phyloP scores from a whole-genome alignment of 2,888 invertebrate genomes.

The Eupithecia dodoneata region DNA sequence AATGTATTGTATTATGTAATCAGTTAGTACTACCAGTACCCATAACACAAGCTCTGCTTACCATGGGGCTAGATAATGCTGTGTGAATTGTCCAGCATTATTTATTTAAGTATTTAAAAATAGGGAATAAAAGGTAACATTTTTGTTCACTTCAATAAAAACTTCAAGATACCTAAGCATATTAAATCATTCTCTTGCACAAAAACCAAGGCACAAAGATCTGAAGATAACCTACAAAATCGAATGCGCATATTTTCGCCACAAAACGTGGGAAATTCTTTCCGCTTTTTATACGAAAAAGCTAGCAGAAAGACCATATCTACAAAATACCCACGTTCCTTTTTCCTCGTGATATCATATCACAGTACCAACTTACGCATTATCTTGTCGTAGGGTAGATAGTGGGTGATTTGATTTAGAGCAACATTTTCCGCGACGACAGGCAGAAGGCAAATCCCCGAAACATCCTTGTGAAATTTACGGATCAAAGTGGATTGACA shows the following conservation, averaged over 20 bases:
- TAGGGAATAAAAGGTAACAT: neutral
- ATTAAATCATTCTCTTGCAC: neutral
- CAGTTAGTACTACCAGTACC: no score
- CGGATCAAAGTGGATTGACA: conserved; percentile 52
- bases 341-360: conserved; percentile 8
- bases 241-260: conserved; percentile 3
- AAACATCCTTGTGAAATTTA: conserved; percentile 55
- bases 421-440: conserved; percentile 17
- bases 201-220: neutral
- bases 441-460: conserved; percentile 17
- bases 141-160: neutral
- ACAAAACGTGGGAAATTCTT: neutral
- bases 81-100: no score
- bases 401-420: conserved; percentile 21
- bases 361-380: conserved; percentile 10
- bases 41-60: no score
- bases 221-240: neutral
- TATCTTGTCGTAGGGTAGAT: conserved; percentile 16
- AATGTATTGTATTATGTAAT: no score
- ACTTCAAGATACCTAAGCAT: neutral
- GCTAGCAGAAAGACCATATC: conserved; percentile 5
- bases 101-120: neutral
- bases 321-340: neutral
- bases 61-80: no score
- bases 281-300: conserved; percentile 4